These are phyloP conservation scores for Palaemon carinicauda DNA, from an alignment of 1,140 invertebrate species.

Conservation along the genomic window DNA sequence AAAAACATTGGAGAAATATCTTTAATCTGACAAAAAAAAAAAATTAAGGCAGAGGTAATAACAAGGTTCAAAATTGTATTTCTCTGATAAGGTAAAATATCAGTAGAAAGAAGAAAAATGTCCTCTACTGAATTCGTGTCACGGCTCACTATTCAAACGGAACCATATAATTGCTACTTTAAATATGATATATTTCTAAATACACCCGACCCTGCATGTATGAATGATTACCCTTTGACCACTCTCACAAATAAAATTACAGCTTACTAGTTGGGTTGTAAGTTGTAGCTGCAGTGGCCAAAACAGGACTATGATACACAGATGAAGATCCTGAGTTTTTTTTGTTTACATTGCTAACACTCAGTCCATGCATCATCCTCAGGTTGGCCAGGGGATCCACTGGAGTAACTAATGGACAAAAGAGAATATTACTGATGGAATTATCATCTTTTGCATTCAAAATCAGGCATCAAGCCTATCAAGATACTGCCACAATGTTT, in stretches of 20 bases:
- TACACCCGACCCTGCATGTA: not conserved
- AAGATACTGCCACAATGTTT: too few relatives aligned
- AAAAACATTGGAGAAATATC: too few relatives aligned
- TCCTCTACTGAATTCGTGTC: too few relatives aligned
- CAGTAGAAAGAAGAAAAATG: too few relatives aligned
- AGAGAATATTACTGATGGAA: not conserved
- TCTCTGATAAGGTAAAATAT: too few relatives aligned
- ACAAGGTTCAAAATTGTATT: too few relatives aligned
- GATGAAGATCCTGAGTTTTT: conserved; percentile 31
- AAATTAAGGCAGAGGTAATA: too few relatives aligned
- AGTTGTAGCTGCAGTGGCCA: conserved; percentile 27
- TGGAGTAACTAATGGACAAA: conserved; percentile 20
- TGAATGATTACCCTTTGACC: not conserved
- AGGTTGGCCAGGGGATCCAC: conserved; percentile 42
- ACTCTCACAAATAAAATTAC: not conserved
- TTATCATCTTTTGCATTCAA: not conserved
- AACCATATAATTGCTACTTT: too few relatives aligned
- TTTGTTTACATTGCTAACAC: conserved; percentile 44
- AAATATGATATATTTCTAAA: too few relatives aligned
- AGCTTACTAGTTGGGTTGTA: conserved; percentile 11
- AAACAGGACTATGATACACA: conserved; percentile 44
- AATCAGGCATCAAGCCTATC: too few relatives aligned
- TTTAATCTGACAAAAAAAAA: too few relatives aligned
- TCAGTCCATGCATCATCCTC: conserved; percentile 48
- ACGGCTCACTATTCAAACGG: too few relatives aligned